Conservation (phyloP, 2,113 vertebrate species). For the Microcebus murinus region DNA sequence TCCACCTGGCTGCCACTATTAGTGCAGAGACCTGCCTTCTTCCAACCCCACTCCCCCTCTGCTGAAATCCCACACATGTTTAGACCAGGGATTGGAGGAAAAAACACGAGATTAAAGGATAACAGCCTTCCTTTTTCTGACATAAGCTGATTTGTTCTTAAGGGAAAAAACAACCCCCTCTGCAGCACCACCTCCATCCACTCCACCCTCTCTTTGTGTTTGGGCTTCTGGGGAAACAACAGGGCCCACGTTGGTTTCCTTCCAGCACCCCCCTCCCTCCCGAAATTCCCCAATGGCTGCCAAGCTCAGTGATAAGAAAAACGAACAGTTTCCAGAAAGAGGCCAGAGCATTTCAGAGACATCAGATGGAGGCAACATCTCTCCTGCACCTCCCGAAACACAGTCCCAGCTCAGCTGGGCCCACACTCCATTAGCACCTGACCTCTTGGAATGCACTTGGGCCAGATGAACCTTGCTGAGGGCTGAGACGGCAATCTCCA, state of each 20-base stretch:
- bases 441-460: neutral
- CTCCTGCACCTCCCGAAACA: neutral
- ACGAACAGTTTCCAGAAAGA: conserved; percentile 63
- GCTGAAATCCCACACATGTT: neutral
- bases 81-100: neutral
- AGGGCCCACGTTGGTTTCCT: conserved; percentile 62
- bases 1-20: neutral
- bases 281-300: conserved; percentile 79
- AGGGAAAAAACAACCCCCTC: neutral
- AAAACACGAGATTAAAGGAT: conserved; percentile 41
- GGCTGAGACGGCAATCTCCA: too few species aligned
- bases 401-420: neutral
- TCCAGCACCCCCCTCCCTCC: conserved; percentile 71
- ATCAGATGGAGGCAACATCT: rapidly evolving
- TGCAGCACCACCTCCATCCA: conserved; percentile 33
- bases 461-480: neutral
- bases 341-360: neutral
- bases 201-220: conserved; percentile 80
- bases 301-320: conserved; percentile 74
- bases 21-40: neutral
- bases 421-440: neutral
- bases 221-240: conserved; percentile 60
- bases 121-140: conserved; percentile 67
- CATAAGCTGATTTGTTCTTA: neutral
- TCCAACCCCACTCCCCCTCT: neutral